phyloP scores from a whole-genome alignment of 1,140 invertebrate species.

The Magallana gigas region DNA sequence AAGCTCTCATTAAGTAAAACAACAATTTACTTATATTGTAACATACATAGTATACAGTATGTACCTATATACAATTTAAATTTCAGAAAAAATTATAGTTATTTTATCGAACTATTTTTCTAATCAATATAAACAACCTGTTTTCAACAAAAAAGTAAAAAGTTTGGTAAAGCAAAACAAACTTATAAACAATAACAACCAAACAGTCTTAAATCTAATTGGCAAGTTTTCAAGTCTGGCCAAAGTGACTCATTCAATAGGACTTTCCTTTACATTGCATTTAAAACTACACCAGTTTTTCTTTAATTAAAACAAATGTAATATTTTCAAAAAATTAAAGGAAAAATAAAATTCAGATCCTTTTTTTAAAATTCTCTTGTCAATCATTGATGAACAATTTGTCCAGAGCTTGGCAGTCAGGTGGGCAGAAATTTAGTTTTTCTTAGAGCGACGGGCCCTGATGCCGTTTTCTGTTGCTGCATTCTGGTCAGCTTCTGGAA shows the following conservation, averaged over 20 bases:
- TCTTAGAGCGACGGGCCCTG: slow-evolving; percentile 58
- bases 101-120: no score
- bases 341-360: slow-evolving; percentile 1
- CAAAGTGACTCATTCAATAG: background rate
- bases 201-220: background rate
- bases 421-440: slow-evolving; percentile 44
- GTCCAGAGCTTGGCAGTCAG: background rate
- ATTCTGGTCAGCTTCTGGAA: slow-evolving; percentile 87
- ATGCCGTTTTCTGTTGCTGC: slow-evolving; percentile 77
- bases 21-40: no score
- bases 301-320: background rate
- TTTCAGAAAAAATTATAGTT: no score
- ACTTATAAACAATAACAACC: background rate
- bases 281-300: background rate
- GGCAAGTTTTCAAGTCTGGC: background rate
- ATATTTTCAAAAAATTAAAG: background rate
- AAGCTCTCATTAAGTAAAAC: no score
- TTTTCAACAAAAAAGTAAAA: background rate
- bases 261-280: background rate
- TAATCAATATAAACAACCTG: background rate
- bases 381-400: background rate
- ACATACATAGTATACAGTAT: no score
- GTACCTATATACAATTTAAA: no score
- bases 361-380: background rate
- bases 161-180: background rate